A percentile compares a stretch with the other conserved stretches of the same genome.
Conservation (phyloP, 2,797 vertebrate species). For the Pantherophis alleghaniensis region DNA sequence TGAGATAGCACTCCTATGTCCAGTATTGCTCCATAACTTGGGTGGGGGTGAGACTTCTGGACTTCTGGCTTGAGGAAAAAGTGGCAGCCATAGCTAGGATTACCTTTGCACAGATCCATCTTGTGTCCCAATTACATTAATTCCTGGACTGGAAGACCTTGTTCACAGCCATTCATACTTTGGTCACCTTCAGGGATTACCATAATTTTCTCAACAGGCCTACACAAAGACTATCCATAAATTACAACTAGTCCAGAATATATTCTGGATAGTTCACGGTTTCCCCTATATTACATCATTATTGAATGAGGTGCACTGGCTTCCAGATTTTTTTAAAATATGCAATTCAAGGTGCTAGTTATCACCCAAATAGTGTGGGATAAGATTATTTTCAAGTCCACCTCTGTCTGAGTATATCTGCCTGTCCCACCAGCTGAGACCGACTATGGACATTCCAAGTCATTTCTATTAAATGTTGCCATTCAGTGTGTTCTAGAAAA, state of each 20-base stretch:
- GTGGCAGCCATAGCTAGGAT: neutral
- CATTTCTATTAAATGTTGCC: neutral
- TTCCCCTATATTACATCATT: neutral
- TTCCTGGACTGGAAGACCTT: neutral
- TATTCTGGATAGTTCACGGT: neutral
- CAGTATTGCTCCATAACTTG: neutral
- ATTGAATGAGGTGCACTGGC: neutral
- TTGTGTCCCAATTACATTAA: neutral
- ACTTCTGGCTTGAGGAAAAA: neutral
- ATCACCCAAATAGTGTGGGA: neutral
- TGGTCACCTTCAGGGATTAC: neutral
- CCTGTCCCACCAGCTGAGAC: neutral
- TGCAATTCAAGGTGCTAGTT: neutral
- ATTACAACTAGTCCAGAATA: neutral
- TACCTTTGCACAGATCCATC: neutral
- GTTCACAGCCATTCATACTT: neutral
- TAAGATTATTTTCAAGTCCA: neutral
- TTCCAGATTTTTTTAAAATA: neutral
- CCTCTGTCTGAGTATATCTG: neutral
- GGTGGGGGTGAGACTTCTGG: neutral
- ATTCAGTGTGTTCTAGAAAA: neutral
- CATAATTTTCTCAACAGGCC: neutral
- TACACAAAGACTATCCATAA: neutral
- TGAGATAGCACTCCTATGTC: neutral
- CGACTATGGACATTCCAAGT: neutral